Percentiles rank a stretch among this genome's conserved stretches.
phyloP scores from a whole-genome alignment of 2,113 vertebrate species.

The Toxostoma redivivum region DNA sequence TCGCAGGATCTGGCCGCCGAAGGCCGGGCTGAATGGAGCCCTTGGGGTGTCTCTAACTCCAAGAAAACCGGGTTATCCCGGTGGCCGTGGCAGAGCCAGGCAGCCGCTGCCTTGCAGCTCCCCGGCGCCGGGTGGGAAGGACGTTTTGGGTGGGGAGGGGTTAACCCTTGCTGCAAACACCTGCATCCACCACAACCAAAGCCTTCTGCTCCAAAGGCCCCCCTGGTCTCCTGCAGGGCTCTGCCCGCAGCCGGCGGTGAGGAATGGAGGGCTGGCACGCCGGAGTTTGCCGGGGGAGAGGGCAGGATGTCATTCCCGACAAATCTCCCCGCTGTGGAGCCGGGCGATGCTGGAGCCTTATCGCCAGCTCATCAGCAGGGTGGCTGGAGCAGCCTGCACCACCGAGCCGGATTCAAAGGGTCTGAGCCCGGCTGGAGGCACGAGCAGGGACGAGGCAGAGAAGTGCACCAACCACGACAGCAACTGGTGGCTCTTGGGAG shows the following conservation, averaged over 20 bases:
- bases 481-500: conserved; percentile 63
- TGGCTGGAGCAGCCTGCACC: conserved; percentile 8
- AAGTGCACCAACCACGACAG: background rate
- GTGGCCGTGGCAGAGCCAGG: background rate
- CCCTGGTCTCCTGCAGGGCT: background rate
- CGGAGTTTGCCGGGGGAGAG: background rate
- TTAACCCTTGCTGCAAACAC: conserved; percentile 47
- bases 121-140: background rate
- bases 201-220: background rate
- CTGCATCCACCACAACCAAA: background rate
- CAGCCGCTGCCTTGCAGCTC: conserved; percentile 15
- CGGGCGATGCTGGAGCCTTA: background rate
- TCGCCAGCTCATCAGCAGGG: background rate
- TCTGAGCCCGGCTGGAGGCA: background rate
- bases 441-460: background rate
- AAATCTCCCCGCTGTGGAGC: background rate
- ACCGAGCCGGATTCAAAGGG: background rate
- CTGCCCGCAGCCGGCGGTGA: background rate
- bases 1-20: background rate
- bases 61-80: background rate
- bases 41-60: background rate
- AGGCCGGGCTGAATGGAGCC: background rate
- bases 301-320: background rate
- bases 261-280: background rate
- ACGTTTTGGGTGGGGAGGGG: conserved; percentile 14